These are phyloP conservation scores for Tokudaia muenninki DNA, from an alignment of 2,797 vertebrate genomes.

Conservation along the genomic window DNA sequence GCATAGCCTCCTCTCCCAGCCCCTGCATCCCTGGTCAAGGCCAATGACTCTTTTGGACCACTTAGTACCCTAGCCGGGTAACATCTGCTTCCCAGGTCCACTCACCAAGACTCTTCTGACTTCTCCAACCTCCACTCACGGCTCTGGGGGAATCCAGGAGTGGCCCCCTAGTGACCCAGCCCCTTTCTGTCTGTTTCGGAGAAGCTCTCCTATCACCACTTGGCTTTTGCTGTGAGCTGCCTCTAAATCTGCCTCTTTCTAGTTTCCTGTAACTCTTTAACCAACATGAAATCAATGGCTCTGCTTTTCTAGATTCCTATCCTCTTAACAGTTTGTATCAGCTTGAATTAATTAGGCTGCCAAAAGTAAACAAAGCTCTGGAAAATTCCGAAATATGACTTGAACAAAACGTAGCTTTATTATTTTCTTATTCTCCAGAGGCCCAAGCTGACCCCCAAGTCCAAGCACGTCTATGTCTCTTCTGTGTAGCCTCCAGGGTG, in stretches of 20 bases:
- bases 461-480: neutral
- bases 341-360: neutral
- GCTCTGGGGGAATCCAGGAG: neutral
- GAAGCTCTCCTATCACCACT: neutral
- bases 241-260: slow-evolving; percentile 20
- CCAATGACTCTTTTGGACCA: neutral
- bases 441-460: neutral
- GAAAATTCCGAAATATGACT: neutral
- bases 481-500: neutral
- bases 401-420: neutral
- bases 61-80: neutral
- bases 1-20: neutral
- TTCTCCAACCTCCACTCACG: neutral
- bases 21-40: neutral
- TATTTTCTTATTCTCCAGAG: neutral
- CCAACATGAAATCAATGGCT: neutral
- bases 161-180: neutral
- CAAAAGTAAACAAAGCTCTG: neutral
- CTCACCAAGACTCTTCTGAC: neutral
- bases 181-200: neutral
- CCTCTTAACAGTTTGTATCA: neutral
- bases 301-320: neutral
- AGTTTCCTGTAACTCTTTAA: neutral
- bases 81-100: neutral
- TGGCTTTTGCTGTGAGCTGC: slow-evolving; percentile 2